A percentile compares a stretch with the other conserved stretches of the same genome.
Evolutionary conservation across 2,797 vertebrate species (phyloP).

Genomic region (Acanthurus lineatus): DNA sequence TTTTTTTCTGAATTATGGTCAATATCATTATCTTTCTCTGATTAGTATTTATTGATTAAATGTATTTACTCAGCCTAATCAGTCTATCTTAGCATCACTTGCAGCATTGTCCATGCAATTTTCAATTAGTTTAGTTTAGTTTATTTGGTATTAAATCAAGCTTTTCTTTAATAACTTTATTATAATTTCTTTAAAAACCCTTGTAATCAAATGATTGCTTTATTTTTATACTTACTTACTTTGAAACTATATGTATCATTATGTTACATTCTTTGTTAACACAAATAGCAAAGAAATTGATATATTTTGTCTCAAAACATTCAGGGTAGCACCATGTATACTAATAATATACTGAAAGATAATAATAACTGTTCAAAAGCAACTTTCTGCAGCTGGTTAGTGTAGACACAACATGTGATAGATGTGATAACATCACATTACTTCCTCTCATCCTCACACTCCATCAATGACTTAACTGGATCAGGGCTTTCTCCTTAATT

Average conservation of each 20-base stretch:
- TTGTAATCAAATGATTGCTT: too few relatives aligned
- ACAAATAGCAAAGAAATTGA: too few relatives aligned
- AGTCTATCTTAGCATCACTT: neutral
- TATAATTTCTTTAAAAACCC: too few relatives aligned
- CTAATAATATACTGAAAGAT: neutral
- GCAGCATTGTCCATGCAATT: too few relatives aligned
- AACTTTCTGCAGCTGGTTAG: neutral
- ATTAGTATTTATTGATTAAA: too few relatives aligned
- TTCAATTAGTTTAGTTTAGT: neutral
- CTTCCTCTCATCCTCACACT: neutral
- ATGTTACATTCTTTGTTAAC: too few relatives aligned
- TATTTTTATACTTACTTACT: too few relatives aligned
- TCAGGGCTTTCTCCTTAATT: conserved; percentile 53
- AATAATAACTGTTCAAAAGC: neutral
- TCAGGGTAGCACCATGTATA: neutral
- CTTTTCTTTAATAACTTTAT: neutral
- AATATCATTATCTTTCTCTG: neutral
- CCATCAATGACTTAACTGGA: neutral
- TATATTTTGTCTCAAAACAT: neutral
- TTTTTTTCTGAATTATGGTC: neutral
- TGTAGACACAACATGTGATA: neutral
- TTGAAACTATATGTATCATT: too few relatives aligned
- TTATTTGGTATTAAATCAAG: neutral
- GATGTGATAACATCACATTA: neutral
- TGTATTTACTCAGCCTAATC: neutral